These are phyloP conservation scores for Andrena praecox DNA, from an alignment of 2,888 invertebrate species.

Conservation along the genomic window DNA sequence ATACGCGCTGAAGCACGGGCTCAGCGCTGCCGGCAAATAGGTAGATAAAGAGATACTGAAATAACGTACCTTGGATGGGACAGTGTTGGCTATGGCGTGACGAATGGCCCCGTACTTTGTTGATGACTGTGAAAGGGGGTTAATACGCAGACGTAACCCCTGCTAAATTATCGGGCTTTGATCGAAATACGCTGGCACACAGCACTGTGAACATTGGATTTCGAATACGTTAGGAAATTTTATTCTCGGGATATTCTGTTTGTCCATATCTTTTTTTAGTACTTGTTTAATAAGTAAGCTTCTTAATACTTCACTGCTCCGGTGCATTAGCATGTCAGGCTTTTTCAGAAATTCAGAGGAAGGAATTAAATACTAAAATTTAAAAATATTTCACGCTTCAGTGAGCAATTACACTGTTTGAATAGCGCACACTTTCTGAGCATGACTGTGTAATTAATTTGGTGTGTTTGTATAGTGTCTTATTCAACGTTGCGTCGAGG, in stretches of 20 bases:
- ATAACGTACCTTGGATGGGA: conserved; percentile 51
- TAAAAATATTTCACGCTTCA: too few species aligned
- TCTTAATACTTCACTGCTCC: too few species aligned
- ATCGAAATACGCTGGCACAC: neutral
- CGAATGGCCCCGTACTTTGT: conserved; percentile 44
- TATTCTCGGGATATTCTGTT: too few species aligned
- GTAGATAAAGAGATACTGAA: conserved; percentile 64
- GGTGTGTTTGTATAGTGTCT: neutral
- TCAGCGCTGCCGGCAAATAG: conserved; percentile 32
- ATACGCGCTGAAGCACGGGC: conserved; percentile 41
- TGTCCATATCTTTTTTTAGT: too few species aligned
- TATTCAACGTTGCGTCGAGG: neutral
- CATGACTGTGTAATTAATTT: neutral
- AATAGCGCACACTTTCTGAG: neutral
- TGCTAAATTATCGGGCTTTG: neutral
- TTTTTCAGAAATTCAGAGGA: neutral
- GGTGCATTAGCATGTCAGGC: neutral
- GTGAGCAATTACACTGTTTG: neutral
- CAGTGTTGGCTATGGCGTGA: conserved; percentile 56
- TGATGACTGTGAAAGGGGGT: conserved; percentile 23
- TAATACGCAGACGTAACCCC: neutral
- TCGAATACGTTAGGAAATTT: too few species aligned
- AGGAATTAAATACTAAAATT: too few species aligned
- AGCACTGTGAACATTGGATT: too few species aligned
- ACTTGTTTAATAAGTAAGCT: too few species aligned